Conservation (phyloP, 2,888 invertebrate species). For the Tethea ocularis region DNA sequence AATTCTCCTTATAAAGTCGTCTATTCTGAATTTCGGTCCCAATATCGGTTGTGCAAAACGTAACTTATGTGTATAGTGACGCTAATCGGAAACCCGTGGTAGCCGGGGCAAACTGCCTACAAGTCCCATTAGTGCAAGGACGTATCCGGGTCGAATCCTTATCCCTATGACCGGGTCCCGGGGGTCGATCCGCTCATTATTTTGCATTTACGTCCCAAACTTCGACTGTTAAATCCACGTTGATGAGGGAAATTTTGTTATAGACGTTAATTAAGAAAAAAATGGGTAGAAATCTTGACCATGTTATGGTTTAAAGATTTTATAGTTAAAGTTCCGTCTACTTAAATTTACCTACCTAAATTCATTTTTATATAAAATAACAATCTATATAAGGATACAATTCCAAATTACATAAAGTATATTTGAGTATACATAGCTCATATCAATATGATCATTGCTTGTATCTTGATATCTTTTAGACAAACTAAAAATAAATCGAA, state of each 20-base stretch:
- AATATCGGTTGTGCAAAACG: slow-evolving; percentile 14
- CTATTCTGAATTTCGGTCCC: slow-evolving; percentile 14
- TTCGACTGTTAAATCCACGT: slow-evolving; percentile 63
- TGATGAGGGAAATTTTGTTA: slow-evolving; percentile 68
- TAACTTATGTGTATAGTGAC: slow-evolving; percentile 17
- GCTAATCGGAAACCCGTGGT: slow-evolving; percentile 16
- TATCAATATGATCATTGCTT: too few relatives aligned
- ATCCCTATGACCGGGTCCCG: slow-evolving; percentile 56
- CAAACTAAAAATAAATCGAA: too few relatives aligned
- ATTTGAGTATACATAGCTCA: too few relatives aligned
- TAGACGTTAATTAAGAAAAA: slow-evolving; percentile 60
- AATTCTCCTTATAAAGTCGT: background rate
- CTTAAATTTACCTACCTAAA: too few relatives aligned
- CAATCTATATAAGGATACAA: too few relatives aligned
- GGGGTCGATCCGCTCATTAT: slow-evolving; percentile 71
- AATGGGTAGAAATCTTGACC: slow-evolving; percentile 14
- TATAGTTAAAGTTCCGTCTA: background rate
- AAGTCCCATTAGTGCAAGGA: slow-evolving; percentile 37
- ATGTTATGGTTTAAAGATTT: slow-evolving; percentile 12
- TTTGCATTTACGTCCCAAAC: slow-evolving; percentile 74
- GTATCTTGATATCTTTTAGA: too few relatives aligned
- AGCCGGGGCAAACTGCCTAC: slow-evolving; percentile 31
- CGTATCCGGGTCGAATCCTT: slow-evolving; percentile 57
- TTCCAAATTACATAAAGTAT: too few relatives aligned
- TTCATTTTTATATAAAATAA: too few relatives aligned